These are phyloP conservation scores for Antechinus flavipes DNA, from an alignment of 2,113 vertebrate species.

Conservation along the genomic window DNA sequence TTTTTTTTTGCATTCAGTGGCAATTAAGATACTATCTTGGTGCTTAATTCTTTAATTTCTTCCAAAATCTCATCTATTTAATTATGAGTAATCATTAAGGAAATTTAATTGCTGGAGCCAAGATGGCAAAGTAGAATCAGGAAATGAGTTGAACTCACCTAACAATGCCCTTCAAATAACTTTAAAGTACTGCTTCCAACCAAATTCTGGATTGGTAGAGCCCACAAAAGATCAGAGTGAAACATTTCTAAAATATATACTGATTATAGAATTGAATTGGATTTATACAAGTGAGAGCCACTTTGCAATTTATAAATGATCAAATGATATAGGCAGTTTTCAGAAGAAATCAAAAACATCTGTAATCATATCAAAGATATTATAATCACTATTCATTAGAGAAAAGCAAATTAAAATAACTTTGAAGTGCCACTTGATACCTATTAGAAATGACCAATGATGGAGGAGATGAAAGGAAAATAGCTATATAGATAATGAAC, in stretches of 20 bases:
- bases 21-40: not conserved
- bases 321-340: not conserved
- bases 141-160: not conserved
- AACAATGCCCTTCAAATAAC: not conserved
- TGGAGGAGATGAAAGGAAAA: too few relatives aligned
- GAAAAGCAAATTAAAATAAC: not conserved
- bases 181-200: not conserved
- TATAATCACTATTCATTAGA: not conserved
- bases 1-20: not conserved
- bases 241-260: not conserved
- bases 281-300: not conserved
- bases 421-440: not conserved
- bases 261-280: not conserved
- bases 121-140: not conserved
- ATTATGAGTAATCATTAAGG: not conserved
- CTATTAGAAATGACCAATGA: not conserved
- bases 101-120: not conserved
- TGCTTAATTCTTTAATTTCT: not conserved
- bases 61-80: not conserved
- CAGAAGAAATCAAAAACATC: not conserved
- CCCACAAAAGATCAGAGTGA: not conserved
- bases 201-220: not conserved
- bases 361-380: not conserved
- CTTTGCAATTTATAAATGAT: not conserved
- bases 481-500: too few relatives aligned